These are phyloP conservation scores for Pseudomyrmex sp. DNA, from an alignment of 1,140 invertebrate genomes.

Conservation along the genomic window DNA sequence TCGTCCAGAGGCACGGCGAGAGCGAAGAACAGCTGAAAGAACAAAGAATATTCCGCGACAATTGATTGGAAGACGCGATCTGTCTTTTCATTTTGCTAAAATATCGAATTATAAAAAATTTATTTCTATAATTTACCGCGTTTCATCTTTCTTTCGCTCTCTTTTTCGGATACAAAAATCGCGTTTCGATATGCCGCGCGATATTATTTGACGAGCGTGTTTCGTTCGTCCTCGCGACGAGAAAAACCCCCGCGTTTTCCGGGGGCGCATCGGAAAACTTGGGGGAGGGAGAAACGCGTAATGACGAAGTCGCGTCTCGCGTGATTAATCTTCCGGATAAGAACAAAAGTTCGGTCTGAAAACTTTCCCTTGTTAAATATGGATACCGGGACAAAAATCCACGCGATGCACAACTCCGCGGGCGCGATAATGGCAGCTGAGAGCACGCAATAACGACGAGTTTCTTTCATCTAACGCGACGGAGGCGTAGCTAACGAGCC, in stretches of 20 bases:
- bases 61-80: neutral
- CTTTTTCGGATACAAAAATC: neutral
- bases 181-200: slow-evolving; percentile 15
- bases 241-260: neutral
- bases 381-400: slow-evolving; percentile 43
- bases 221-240: neutral
- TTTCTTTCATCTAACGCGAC: slow-evolving; percentile 10
- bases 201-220: slow-evolving; percentile 41
- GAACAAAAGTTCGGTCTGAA: slow-evolving; percentile 48
- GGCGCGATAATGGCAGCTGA: neutral
- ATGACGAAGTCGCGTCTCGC: slow-evolving; percentile 36
- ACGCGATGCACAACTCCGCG: neutral
- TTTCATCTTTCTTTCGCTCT: too few species aligned
- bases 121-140: too few species aligned
- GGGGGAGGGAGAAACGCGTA: slow-evolving; percentile 31
- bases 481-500: slow-evolving; percentile 41
- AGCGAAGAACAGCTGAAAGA: slow-evolving; percentile 77
- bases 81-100: neutral
- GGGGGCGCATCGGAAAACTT: neutral
- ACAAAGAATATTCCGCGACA: slow-evolving; percentile 32
- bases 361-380: slow-evolving; percentile 61
- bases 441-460: slow-evolving; percentile 29
- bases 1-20: slow-evolving; percentile 79
- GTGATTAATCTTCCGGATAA: slow-evolving; percentile 52
- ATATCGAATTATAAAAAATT: neutral